A percentile compares a stretch with the other conserved stretches of the same genome.
These are phyloP conservation scores for Sebastes schlegelii DNA, from an alignment of 2,113 vertebrate species.

Conservation along the genomic window DNA sequence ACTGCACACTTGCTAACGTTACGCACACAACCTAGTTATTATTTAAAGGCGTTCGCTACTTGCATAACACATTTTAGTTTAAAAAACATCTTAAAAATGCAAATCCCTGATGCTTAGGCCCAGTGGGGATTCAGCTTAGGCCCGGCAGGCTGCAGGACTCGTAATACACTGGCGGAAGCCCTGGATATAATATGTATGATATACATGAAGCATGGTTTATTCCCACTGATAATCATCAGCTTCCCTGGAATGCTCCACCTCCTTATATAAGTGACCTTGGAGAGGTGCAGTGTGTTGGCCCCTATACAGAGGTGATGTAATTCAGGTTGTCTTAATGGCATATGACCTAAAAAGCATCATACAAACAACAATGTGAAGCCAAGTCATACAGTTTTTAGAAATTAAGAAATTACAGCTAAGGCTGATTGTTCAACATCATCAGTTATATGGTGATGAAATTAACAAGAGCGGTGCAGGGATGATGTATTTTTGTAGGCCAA, in stretches of 20 bases:
- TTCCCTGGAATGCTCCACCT: background rate
- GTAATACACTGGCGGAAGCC: background rate
- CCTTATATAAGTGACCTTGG: slow-evolving; percentile 8
- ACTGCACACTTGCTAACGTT: no score
- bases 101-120: background rate
- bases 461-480: no score
- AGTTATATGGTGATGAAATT: background rate
- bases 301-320: background rate
- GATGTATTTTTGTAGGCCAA: no score
- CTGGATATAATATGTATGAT: slow-evolving; percentile 7
- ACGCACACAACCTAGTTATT: no score
- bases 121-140: background rate
- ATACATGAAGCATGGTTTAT: background rate
- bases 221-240: background rate
- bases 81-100: background rate
- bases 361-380: background rate
- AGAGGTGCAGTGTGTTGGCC: background rate
- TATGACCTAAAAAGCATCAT: background rate
- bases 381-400: background rate
- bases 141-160: background rate
- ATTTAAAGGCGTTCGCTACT: no score
- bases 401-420: background rate
- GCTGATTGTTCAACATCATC: background rate
- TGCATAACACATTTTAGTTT: no score
- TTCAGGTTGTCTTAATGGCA: background rate